Evolutionary conservation across 2,113 vertebrate genomes (phyloP), one percentile per base, ranked within the genome.

Genomic region (Gavia stellata): DNA sequence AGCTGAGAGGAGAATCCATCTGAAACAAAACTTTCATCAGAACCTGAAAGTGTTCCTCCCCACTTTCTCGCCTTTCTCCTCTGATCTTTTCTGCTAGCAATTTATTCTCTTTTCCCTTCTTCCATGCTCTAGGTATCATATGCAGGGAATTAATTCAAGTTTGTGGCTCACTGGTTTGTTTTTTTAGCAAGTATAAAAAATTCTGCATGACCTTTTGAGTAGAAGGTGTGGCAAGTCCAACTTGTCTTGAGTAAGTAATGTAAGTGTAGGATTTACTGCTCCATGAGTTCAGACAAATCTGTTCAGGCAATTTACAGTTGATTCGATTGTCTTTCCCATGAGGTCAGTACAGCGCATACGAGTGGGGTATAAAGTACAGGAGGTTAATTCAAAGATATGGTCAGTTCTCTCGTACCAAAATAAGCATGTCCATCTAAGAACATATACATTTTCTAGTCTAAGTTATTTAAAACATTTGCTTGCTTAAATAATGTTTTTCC

Each of bases 211-310:
- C 53, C 82, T 93, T 88, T 88, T 58, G 59, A 92, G 90, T 58
- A 91, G 72, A 95, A 97, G 65, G 58, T 50, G 74, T 58, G 82
- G 79, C 62, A 88, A 90, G 73, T 79, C 82, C 66, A 59, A 83
- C 77, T 92, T 92, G 61, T 94, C 58, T 67, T 85, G n/a, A 73
- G 93, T 94, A 90, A 93, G 49, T 94, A 96, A 88, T 78, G 93
- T 91, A 84, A 94, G 89, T 90, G 89, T 80, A 97, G 80, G 84
- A 94, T 93, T 94, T 96, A 77, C 80, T 96, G 77, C 72, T 94
- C 29, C 7, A n/a, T 83, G 68, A 53, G 45, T 70, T 94, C 94
- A 91, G 96, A 95, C 72, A 95, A 94, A 88, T 71, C 88, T 67
- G 83, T 92, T 96, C 95, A 92, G 81, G 33, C 79, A 96, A 96